phyloP scores from a whole-genome alignment of 2,797 vertebrate genomes.

The Sebastes itinus region DNA sequence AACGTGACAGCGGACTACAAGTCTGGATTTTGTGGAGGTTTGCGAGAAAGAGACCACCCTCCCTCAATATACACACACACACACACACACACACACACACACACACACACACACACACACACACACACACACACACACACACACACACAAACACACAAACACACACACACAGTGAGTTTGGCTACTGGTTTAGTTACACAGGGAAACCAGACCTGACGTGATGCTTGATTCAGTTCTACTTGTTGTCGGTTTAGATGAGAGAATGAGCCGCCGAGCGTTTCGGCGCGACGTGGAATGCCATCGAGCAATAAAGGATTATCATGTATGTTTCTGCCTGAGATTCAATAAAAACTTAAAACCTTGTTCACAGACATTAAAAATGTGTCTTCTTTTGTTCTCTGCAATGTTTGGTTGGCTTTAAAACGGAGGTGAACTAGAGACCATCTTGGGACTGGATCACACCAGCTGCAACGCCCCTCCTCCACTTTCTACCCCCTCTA shows the following conservation, averaged over 20 bases:
- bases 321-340: slow-evolving; percentile 82
- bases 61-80: background rate
- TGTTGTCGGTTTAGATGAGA: slow-evolving; percentile 42
- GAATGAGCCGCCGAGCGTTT: slow-evolving; percentile 29
- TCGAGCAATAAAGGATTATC: slow-evolving; percentile 81
- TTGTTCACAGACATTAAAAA: slow-evolving; percentile 66
- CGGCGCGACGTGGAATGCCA: slow-evolving; percentile 53
- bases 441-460: no score
- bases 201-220: slow-evolving; percentile 9
- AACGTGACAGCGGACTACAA: background rate
- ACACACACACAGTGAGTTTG: slow-evolving; percentile 24
- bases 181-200: slow-evolving; percentile 37
- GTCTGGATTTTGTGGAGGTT: slow-evolving; percentile 13
- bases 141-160: background rate
- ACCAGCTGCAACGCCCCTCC: no score
- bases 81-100: background rate
- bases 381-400: slow-evolving; percentile 19
- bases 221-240: slow-evolving; percentile 42
- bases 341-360: slow-evolving; percentile 77
- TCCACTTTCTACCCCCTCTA: no score
- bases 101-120: background rate
- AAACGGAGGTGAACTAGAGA: no score
- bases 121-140: background rate
- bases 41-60: slow-evolving; percentile 12
- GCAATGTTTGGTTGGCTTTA: slow-evolving; percentile 23